Conservation (phyloP, 2,888 invertebrate genomes). For the Apamea crenata region DNA sequence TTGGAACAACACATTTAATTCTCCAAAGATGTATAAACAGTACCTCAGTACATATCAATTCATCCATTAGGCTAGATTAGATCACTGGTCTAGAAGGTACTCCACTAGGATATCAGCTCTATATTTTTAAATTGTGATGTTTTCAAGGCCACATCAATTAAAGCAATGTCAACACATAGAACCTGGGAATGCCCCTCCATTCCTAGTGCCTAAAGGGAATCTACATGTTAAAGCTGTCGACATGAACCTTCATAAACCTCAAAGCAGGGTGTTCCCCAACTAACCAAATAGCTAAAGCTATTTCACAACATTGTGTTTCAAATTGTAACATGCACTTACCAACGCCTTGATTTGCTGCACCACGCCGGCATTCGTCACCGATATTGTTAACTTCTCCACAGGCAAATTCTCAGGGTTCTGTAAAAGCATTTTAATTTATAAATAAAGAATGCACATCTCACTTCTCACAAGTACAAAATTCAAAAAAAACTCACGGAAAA, state of each 20-base stretch:
- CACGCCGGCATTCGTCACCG: conserved; percentile 88
- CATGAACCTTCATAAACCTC: neutral
- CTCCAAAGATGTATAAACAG: neutral
- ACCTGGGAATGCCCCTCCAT: conserved; percentile 22
- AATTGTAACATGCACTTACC: conserved; percentile 83
- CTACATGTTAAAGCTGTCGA: neutral
- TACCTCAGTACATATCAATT: neutral
- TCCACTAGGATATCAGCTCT: neutral
- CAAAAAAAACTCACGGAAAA: conserved; percentile 72
- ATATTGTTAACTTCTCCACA: conserved; percentile 86
- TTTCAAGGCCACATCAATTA: conserved; percentile 40
- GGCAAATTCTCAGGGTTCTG: conserved; percentile 91
- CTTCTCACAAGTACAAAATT: conserved; percentile 4
- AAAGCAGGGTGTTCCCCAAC: conserved; percentile 42
- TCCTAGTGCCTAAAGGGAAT: conserved; percentile 3
- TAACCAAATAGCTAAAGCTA: conserved; percentile 13
- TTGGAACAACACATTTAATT: neutral
- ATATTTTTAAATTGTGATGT: neutral
- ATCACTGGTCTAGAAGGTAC: neutral
- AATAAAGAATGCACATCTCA: conserved; percentile 39
- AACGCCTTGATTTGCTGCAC: conserved; percentile 91
- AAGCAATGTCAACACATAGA: neutral
- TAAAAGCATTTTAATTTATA: conserved; percentile 65
- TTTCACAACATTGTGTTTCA: conserved; percentile 54
- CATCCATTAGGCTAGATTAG: neutral